A percentile compares a stretch with the other conserved stretches of the same genome.
These are phyloP conservation scores for Pectinophora gossypiella DNA, from an alignment of 1,140 invertebrate species.

Conservation along the genomic window DNA sequence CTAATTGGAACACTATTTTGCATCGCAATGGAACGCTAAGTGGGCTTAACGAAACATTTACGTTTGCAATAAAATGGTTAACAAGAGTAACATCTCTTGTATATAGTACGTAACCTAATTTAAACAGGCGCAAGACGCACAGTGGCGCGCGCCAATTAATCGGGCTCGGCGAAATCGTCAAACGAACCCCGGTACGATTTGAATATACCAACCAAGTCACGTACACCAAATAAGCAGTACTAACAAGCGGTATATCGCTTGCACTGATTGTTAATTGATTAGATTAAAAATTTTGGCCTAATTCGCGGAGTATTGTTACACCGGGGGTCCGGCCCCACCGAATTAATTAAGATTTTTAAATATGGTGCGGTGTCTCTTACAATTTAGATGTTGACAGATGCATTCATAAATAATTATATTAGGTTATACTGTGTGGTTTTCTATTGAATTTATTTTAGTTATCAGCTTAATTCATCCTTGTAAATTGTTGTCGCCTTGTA, in stretches of 20 bases:
- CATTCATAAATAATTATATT: too few species aligned
- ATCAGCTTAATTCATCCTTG: too few species aligned
- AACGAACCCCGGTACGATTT: conserved; percentile 54
- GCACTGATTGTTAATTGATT: conserved; percentile 75
- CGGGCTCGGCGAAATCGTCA: conserved; percentile 47
- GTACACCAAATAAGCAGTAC: conserved; percentile 67
- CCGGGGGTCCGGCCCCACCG: conserved; percentile 33
- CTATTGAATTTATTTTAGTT: conserved; percentile 6
- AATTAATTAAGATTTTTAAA: conserved; percentile 59
- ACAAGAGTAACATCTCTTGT: too few species aligned
- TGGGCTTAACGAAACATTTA: too few species aligned
- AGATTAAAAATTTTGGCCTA: conserved; percentile 71
- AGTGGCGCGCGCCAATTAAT: conserved; percentile 48
- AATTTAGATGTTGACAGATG: conserved; percentile 54
- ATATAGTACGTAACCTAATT: conserved; percentile 5
- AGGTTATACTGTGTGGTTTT: background rate
- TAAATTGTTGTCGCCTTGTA: conserved; percentile 9
- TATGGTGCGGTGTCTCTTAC: conserved; percentile 59
- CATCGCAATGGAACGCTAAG: too few species aligned
- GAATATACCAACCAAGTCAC: conserved; percentile 62
- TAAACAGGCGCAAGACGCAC: conserved; percentile 23
- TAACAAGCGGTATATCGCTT: conserved; percentile 73
- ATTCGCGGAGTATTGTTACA: conserved; percentile 57
- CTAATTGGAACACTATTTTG: too few species aligned
- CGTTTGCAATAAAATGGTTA: too few species aligned